Conservation (phyloP, 92 coral and sea anemone species). For the Siderastrea siderea region DNA sequence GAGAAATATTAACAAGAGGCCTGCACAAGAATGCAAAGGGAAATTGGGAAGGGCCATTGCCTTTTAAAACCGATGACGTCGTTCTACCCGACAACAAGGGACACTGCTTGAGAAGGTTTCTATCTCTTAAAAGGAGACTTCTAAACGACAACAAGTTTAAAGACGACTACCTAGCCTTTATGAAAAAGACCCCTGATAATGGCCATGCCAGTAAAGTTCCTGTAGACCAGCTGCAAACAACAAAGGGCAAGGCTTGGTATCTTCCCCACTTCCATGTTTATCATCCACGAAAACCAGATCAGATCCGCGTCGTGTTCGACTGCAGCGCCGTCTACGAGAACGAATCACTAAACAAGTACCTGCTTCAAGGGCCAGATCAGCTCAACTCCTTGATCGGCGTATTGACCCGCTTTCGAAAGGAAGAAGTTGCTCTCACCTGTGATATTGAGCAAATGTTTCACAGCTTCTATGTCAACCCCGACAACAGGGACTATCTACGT, state of each 20-base stretch:
- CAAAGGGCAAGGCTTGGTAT: slow-evolving; percentile 11
- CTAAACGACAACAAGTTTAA: background rate
- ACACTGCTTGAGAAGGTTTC: background rate
- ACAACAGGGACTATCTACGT: slow-evolving; percentile 17
- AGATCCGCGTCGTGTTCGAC: background rate
- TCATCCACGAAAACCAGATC: background rate
- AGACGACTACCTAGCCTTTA: slow-evolving; percentile 21
- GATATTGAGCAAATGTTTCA: no score
- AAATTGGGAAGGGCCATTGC: slow-evolving; percentile 4
- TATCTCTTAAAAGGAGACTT: slow-evolving; percentile 31
- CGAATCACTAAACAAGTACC: slow-evolving; percentile 15
- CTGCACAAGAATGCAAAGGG: slow-evolving; percentile 54
- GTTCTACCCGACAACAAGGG: slow-evolving; percentile 30
- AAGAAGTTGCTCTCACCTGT: no score
- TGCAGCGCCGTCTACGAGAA: slow-evolving; percentile 17
- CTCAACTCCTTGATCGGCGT: no score
- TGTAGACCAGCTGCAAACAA: background rate
- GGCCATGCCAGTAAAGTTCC: background rate
- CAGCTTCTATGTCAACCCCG: no score
- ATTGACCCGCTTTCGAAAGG: no score
- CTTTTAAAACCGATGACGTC: slow-evolving; percentile 14
- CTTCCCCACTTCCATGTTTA: slow-evolving; percentile 4
- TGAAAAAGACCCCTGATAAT: background rate
- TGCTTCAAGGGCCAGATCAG: no score
- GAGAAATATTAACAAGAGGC: background rate